These are phyloP conservation scores for Synergus japonicus DNA, from an alignment of 2,888 invertebrate genomes.

Conservation along the genomic window DNA sequence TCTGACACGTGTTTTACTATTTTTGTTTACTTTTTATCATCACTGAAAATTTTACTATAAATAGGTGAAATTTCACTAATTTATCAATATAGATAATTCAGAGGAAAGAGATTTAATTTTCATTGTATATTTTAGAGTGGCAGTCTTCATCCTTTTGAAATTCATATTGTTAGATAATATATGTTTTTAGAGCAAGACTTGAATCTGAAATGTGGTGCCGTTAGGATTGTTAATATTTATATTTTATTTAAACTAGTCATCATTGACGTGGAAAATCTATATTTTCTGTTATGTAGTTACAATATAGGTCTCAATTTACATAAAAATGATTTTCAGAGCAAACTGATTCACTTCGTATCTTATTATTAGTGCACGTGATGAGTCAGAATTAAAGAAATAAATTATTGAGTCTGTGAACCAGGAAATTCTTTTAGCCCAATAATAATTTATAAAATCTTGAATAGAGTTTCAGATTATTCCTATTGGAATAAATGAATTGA, in stretches of 20 bases:
- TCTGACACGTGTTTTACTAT: background rate
- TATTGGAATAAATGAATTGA: background rate
- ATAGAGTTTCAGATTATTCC: background rate
- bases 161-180: background rate
- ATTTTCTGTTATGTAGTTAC: background rate
- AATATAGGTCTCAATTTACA: background rate
- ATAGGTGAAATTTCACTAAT: too few relatives aligned
- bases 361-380: background rate
- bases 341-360: slow-evolving; percentile 12
- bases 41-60: too few relatives aligned
- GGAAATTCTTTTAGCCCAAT: background rate
- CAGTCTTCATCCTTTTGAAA: background rate
- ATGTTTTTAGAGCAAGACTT: background rate
- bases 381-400: background rate
- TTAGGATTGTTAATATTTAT: background rate
- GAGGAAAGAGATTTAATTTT: background rate
- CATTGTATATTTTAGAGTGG: background rate
- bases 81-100: too few relatives aligned
- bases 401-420: background rate
- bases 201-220: background rate
- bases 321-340: background rate
- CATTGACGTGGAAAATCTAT: background rate
- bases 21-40: background rate
- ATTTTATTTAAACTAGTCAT: background rate
- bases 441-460: background rate